Conservation (phyloP, 2,888 invertebrate genomes). For the Drosophila subquinaria region DNA sequence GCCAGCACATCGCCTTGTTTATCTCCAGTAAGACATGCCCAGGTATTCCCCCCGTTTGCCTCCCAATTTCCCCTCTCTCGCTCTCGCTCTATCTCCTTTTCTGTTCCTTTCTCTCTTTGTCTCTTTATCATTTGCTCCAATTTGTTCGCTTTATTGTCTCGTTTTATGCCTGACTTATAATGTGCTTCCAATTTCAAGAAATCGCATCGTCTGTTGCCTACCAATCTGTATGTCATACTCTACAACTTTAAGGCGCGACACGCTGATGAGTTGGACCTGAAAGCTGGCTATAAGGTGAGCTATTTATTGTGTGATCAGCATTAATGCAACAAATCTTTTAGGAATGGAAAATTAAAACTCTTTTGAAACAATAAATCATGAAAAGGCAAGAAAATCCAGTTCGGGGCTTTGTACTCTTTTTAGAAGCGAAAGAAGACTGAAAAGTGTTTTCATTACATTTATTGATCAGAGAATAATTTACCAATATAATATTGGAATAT, state of each 20-base stretch:
- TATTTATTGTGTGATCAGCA: neutral
- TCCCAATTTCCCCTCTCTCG: conserved; percentile 23
- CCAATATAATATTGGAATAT: no score
- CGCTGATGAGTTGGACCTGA: conserved; percentile 96
- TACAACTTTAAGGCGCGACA: conserved; percentile 98
- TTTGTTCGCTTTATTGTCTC: conserved; percentile 17
- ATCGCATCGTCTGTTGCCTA: conserved; percentile 93
- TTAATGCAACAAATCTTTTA: neutral
- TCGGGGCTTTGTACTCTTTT: no score
- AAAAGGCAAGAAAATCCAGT: no score
- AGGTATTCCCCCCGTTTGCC: conserved; percentile 79
- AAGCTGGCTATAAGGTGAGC: conserved; percentile 91
- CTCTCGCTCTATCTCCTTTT: conserved; percentile 11
- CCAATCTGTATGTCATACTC: conserved; percentile 96
- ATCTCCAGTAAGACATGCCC: conserved; percentile 90
- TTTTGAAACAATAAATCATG: no score
- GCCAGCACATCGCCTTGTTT: conserved; percentile 97
- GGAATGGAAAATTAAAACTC: no score
- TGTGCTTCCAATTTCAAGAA: conserved; percentile 87
- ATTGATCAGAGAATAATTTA: neutral
- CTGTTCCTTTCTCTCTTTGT: neutral
- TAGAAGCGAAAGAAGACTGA: no score
- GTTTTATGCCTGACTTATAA: conserved; percentile 38
- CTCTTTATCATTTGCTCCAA: conserved; percentile 3
- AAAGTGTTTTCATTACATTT: neutral